Evolutionary conservation across 2,113 vertebrate genomes (phyloP), one percentile per base, ranked within the genome.

Genomic region (Charina bottae): DNA sequence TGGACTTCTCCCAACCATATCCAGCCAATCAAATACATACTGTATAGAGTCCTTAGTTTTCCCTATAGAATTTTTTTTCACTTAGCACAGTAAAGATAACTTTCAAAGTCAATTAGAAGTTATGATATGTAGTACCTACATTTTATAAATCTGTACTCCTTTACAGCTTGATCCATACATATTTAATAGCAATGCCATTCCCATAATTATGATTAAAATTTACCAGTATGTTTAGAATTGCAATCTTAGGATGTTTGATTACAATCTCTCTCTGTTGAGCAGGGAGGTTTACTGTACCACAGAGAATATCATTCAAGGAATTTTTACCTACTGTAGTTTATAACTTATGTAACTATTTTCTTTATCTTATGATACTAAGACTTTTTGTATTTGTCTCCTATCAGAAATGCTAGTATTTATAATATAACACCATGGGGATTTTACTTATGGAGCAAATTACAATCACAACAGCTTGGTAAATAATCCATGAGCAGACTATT

Each of bases 401-500:
- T 83, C 26, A 83, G 85, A 88, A 92, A 83, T 90, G 54, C 15
- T 54, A 90, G 59, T 83, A 54, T 87, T 85, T 54, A 26, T 85
- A 85, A 85, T 28, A 23, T 54, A 95, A 93, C 64, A 89, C 33
- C 24, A 59, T 93, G 89, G 87, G 90, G 92, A 88, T 84, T 93
- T 87, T 72, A 84, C 46, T 93, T 60, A 90, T 8, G 2, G 89
- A 33, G 55, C 55, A 92, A 86, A n/a, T 90, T 83, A 90, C 92
- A 91, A 15, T 94, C 92, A 91, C 33, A 84, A 90, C n/a, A 24
- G 28, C 13, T 90, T 94, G 90, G 93, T 93, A 96, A 96, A 97
- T 96, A 96, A 95, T 94, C 89, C 53, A 0, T 88, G 55, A 21
- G 93, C 91, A 93, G 95, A 94, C 93, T 85, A 91, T 86, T 93